Base-by-base conservation (phyloP, 2,113 vertebrate species). In the Urocolius indicus region DNA sequence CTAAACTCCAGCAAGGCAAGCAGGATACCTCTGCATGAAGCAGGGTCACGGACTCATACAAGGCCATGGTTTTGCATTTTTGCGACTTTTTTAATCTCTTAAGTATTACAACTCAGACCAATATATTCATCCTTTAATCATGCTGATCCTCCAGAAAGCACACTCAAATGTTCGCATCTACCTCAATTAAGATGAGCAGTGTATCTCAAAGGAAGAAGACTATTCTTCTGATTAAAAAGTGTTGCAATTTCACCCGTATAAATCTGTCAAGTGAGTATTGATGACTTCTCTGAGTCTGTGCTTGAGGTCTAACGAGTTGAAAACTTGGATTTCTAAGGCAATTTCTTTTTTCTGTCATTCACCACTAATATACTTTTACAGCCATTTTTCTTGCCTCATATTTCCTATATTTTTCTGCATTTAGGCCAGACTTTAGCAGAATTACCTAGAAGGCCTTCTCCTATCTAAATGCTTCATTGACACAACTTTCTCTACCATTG, bases 241-340 rank as follows among this genome's bases (percentile, higher is more conserved):
- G 2, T 19, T 41, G 8, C n/a, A 0, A 0, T 45, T 79, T 82
- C 22, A 69, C 63, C 36, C 73, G 67, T n/a, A 26, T 41, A 54
- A 77, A 18, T 36, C 22, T 82, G 9, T 16, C 72, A 75, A 90
- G 29, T 8, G 16, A 65, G 9, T 46, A 34, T 61, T 26, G 48
- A 32, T 85, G 58, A 38, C 17, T 23, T 29, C 11, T 57, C 19
- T 5, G 21, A 72, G 55, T 20, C 20, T 29, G 2, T n/a, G 43
- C 30, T 54, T 43, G 4, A 30, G 29, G 18, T 46, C 18, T 79
- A 65, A 58, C 16, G 75, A 62, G 41, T 19, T 51, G 32, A 89
- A 68, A 71, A 34, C 19, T 29, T 73, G 34, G 26, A 9, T 87
- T 92, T 77, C 59, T 61, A 2, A 5, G 0, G 0, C 12, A 2